phyloP scores from a whole-genome alignment of 2,888 invertebrate genomes.

The Diadegma fenestrale region DNA sequence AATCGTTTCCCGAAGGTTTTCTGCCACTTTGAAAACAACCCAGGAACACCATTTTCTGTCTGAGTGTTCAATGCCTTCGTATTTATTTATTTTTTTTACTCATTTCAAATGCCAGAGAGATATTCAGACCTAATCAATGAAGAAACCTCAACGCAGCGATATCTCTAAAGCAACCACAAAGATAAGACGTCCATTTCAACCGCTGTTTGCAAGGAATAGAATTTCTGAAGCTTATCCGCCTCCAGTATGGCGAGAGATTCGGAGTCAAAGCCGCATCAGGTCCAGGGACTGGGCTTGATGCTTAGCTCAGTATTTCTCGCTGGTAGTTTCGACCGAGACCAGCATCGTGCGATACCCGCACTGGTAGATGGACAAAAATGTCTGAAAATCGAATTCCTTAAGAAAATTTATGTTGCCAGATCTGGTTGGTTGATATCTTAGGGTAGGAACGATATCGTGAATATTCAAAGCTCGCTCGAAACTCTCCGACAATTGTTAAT shows the following conservation, averaged over 20 bases:
- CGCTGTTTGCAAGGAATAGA: conserved; percentile 21
- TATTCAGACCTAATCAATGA: not conserved
- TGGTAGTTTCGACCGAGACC: not conserved
- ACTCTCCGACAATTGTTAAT: conserved; percentile 20
- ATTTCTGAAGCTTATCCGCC: conserved; percentile 43
- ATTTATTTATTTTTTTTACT: not conserved
- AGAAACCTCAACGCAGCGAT: not conserved
- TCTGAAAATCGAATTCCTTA: conserved; percentile 39
- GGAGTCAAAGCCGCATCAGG: conserved; percentile 52
- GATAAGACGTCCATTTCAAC: conserved; percentile 41
- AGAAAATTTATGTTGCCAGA: conserved; percentile 30
- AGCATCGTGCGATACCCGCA: conserved; percentile 9
- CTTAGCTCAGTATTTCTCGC: conserved; percentile 20
- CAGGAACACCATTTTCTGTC: not conserved
- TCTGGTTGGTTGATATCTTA: conserved; percentile 3
- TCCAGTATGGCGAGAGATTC: conserved; percentile 29
- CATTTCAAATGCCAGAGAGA: not conserved
- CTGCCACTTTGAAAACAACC: not conserved
- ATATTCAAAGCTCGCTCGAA: conserved; percentile 51
- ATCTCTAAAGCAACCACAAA: conserved; percentile 14
- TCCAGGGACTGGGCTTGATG: conserved; percentile 31
- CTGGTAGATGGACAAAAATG: conserved; percentile 30
- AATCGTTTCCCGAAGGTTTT: not conserved
- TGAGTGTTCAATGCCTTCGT: not conserved
- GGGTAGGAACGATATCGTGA: conserved; percentile 24